phyloP scores from a whole-genome alignment of 2,113 vertebrate genomes.

The Pachypanchax playfairii region DNA sequence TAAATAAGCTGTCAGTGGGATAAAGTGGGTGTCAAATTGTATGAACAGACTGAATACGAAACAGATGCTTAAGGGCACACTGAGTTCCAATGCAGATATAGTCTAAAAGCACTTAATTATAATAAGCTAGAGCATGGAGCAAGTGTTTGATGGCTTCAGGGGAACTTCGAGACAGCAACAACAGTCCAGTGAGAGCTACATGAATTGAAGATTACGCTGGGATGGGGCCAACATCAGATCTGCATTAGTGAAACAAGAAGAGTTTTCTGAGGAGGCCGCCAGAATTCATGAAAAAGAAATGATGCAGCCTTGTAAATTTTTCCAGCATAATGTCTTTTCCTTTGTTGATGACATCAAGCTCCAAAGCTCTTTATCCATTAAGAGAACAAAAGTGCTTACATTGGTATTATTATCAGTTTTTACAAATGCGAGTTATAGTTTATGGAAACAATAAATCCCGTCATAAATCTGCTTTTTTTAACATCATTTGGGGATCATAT shows the following conservation, averaged over 20 bases:
- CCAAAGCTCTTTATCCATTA: constrained; percentile 62
- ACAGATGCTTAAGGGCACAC: constrained; percentile 57
- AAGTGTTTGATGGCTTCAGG: constrained; percentile 59
- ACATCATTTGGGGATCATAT: constrained; percentile 58
- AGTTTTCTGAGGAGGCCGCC: constrained; percentile 49
- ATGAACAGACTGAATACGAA: constrained; percentile 54
- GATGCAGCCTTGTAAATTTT: constrained; percentile 53
- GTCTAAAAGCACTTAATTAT: constrained; percentile 79
- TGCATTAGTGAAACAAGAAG: constrained; percentile 55
- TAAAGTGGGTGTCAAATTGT: constrained; percentile 64
- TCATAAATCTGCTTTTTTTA: constrained; percentile 43
- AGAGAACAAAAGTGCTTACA: constrained; percentile 54
- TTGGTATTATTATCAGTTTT: constrained; percentile 61
- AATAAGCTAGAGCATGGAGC: constrained; percentile 62
- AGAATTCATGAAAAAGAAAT: constrained; percentile 65
- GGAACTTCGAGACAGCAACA: constrained; percentile 47
- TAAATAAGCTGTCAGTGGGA: constrained; percentile 66
- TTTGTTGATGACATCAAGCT: constrained; percentile 64
- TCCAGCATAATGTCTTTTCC: constrained; percentile 62
- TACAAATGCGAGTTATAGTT: constrained; percentile 51
- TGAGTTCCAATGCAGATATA: constrained; percentile 64
- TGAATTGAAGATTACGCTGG: constrained; percentile 43
- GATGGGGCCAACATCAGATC: constrained; percentile 60
- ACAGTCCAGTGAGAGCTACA: constrained; percentile 51
- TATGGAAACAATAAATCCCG: constrained; percentile 69